A percentile compares a stretch with the other conserved stretches of the same genome.
Evolutionary conservation across 1,140 invertebrate species (phyloP).

Genomic region (Gryon sp.): DNA sequence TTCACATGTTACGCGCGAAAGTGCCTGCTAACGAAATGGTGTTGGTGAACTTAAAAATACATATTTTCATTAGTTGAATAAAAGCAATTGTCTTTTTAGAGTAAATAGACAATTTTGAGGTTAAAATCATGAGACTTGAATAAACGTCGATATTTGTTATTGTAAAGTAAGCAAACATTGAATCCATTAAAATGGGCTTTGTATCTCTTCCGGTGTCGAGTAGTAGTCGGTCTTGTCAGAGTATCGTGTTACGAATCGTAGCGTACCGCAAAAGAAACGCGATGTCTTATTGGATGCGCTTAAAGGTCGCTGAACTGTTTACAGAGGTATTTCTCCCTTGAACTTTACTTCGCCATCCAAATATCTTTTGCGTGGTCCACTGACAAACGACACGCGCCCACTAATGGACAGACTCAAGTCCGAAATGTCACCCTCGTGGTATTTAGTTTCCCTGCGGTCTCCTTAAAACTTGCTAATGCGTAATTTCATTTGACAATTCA

Average conservation of each 20-base stretch:
- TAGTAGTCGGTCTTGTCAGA: constrained; percentile 41
- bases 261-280: constrained; percentile 47
- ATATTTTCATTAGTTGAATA: no score
- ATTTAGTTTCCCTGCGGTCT: constrained; percentile 4
- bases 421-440: constrained; percentile 16
- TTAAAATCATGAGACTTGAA: neutral
- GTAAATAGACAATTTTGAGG: no score
- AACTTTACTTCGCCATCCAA: constrained; percentile 28
- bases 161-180: constrained; percentile 46
- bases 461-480: no score
- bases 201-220: constrained; percentile 45
- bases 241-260: constrained; percentile 64
- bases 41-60: no score
- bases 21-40: no score
- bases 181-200: constrained; percentile 56
- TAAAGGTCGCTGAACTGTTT: constrained; percentile 57
- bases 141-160: constrained; percentile 31
- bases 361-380: constrained; percentile 22
- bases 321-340: constrained; percentile 27
- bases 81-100: no score
- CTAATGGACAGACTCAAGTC: neutral
- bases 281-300: constrained; percentile 57
- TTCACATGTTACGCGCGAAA: no score
- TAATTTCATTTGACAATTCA: no score
- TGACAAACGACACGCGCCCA: constrained; percentile 22